Conservation (phyloP, 2,888 invertebrate genomes). For the Thecophora atra region DNA sequence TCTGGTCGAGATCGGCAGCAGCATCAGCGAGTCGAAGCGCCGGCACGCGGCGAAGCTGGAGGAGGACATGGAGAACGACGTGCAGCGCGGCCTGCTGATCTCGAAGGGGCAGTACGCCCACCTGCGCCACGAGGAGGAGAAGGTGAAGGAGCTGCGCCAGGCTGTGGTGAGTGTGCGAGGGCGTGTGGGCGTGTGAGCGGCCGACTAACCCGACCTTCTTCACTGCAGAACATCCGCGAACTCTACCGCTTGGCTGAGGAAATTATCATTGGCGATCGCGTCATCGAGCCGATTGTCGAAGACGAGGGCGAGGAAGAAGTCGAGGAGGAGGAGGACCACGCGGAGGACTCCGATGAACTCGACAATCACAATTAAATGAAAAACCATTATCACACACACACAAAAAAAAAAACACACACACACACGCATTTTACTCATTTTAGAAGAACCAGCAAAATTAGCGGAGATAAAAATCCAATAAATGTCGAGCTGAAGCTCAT, state of each 20-base stretch:
- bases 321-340: constrained; percentile 37
- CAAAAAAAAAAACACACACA: no score
- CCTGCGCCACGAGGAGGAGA: constrained; percentile 69
- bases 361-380: background rate
- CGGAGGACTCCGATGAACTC: constrained; percentile 2
- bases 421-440: background rate
- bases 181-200: background rate
- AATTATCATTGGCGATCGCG: constrained; percentile 68
- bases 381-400: background rate
- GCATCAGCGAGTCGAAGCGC: constrained; percentile 53
- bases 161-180: constrained; percentile 66
- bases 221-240: constrained; percentile 70
- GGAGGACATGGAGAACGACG: constrained; percentile 57
- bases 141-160: constrained; percentile 68
- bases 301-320: constrained; percentile 44
- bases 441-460: background rate
- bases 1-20: constrained; percentile 52
- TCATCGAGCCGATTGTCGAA: constrained; percentile 45
- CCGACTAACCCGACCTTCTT: constrained; percentile 23
- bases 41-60: constrained; percentile 55
- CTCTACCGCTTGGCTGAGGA: constrained; percentile 71
- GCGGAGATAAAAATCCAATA: background rate
- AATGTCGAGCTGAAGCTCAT: background rate
- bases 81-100: constrained; percentile 67
- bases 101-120: constrained; percentile 68